These are phyloP conservation scores for Ceryle rudis DNA, from an alignment of 2,797 vertebrate genomes.

Conservation along the genomic window DNA sequence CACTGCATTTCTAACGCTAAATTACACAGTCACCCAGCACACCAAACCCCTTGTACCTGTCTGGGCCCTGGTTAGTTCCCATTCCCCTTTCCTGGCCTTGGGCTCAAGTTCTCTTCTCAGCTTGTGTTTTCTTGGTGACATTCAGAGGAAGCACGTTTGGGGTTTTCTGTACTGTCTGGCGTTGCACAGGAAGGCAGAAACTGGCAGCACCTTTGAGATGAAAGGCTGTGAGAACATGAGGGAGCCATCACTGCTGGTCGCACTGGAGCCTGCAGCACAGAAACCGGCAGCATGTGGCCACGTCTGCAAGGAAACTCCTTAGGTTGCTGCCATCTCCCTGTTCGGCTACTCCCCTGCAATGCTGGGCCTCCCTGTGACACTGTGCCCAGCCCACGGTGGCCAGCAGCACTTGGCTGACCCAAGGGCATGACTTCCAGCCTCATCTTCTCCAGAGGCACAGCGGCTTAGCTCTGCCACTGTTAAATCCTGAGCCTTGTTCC, in stretches of 20 bases:
- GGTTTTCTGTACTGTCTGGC: not conserved
- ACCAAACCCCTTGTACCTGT: not conserved
- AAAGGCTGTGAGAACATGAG: not conserved
- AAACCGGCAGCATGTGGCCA: not conserved
- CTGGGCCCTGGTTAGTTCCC: not conserved
- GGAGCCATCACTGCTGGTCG: not conserved
- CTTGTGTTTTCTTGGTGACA: not conserved
- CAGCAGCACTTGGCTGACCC: not conserved
- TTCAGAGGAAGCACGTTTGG: not conserved
- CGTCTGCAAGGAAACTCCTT: not conserved
- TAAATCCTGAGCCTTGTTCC: not conserved
- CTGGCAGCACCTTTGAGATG: not conserved
- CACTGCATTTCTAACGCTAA: not conserved
- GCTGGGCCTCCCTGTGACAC: not conserved
- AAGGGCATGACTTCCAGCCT: not conserved
- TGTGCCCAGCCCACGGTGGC: not conserved
- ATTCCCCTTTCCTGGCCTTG: not conserved
- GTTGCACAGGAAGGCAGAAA: not conserved
- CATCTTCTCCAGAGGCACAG: rapidly evolving
- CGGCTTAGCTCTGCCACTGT: not conserved
- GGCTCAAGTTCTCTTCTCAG: not conserved
- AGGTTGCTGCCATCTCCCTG: not conserved
- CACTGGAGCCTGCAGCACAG: not conserved
- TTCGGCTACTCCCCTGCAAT: not conserved
- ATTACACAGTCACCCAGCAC: rapidly evolving